Conservation (phyloP, 1,140 invertebrate species). For the Hetaerina americana region DNA sequence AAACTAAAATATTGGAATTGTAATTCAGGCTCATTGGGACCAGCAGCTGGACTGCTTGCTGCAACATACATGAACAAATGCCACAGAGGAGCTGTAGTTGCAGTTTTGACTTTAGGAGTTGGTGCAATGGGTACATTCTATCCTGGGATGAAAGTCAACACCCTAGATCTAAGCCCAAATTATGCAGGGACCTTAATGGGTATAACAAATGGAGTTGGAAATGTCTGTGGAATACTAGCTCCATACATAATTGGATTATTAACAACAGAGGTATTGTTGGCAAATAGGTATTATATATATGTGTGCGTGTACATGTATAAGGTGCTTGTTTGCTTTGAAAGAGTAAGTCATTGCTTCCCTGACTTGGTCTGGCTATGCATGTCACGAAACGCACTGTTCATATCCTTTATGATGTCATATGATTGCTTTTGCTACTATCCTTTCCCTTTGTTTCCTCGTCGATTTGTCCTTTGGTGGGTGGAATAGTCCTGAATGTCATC, state of each 20-base stretch:
- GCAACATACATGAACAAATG: constrained; percentile 74
- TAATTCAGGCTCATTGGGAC: constrained; percentile 55
- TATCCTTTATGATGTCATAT: too few species aligned
- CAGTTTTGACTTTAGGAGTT: constrained; percentile 55
- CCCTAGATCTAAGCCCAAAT: constrained; percentile 69
- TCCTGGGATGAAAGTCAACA: constrained; percentile 64
- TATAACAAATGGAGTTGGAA: constrained; percentile 70
- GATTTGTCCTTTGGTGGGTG: too few species aligned
- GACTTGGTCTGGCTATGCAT: too few species aligned
- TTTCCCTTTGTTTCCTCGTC: too few species aligned
- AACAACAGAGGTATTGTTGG: constrained; percentile 44
- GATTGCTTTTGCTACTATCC: too few species aligned
- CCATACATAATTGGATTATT: constrained; percentile 64
- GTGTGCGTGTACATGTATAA: too few species aligned
- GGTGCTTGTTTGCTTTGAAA: neutral
- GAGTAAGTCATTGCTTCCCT: too few species aligned
- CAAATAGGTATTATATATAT: too few species aligned
- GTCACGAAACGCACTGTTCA: too few species aligned
- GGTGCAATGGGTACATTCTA: constrained; percentile 62
- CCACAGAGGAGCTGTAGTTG: constrained; percentile 43
- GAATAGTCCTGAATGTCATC: too few species aligned
- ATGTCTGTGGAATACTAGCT: constrained; percentile 63
- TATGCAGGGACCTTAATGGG: constrained; percentile 72
- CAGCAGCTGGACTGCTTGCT: constrained; percentile 61
- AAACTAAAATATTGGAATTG: too few species aligned